Evolutionary conservation across 1,140 invertebrate genomes (phyloP), one percentile per base, ranked within the genome.

Genomic region (Homalodisca vitripennis): DNA sequence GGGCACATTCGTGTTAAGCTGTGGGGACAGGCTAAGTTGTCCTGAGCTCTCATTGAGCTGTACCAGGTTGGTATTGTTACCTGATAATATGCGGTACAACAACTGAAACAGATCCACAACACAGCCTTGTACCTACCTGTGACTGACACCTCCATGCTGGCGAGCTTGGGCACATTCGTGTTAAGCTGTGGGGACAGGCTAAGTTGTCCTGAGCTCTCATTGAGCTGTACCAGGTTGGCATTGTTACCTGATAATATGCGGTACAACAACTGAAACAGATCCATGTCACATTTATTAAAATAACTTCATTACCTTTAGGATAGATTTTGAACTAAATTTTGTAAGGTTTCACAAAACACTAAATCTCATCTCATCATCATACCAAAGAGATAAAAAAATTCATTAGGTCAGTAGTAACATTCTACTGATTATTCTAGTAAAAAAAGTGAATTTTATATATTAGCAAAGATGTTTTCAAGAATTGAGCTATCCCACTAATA

Each of bases 1-100:
- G 0, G 95, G 93, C 6, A 99, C 94, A 80, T 99, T 98, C 2
- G 97, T 98, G 78, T 98, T 97, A 1, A 99, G 82, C 73, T 95
- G 92, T 0, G 95, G 93, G 24, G 94, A 96, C 0, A 99, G 81
- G 10, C 87, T 91, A 60, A 99, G 86, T 31, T 93, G 88, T 1
- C 97, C 97, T 0, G 89, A 88, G 0, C 88, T 89, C 75, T 88
- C 85, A 78, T 98, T 95, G 20, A 99, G 77, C 0, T 88, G 84
- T 0, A 99, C 82, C 6, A 98, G 82, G 75, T 94, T 93, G 0
- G 95, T 96, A 75, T 96, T 97, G 79, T 98, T 98, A 0, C 96
- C 96, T 0, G 91, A 90, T 0, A 96, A 76, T 71, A 98, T 93
- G 29, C 86, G 84, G 81, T 95, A 98, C 31, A 85, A 83, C 0